Evolutionary conservation across 37 sponge, comb jelly and placozoan genomes (phyloP), one percentile per base, ranked within the genome.

Genomic region (Hexactinellida sp.): DNA sequence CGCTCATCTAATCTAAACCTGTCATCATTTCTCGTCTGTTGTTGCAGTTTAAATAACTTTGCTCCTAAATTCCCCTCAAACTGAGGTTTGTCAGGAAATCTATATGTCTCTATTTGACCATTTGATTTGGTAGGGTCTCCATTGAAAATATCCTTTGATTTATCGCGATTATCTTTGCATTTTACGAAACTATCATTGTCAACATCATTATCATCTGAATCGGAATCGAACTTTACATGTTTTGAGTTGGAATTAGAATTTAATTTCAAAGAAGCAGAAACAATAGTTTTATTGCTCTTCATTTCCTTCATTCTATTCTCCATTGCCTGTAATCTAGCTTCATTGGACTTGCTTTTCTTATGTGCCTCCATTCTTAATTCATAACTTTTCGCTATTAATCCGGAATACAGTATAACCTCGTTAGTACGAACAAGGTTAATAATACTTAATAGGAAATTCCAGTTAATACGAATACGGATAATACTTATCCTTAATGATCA

Each of bases 311-410:
- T 28, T 32, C 34, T 7, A 63, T 63, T 23, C 30, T 63, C 28
- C 76, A 63, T 63, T 32, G 76, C 76, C 34, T 63, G 76, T 28
- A 63, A 63, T 28, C 76, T 63, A 63, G 76, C 76, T n/a, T 63
- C 76, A 63, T 63, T 63, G 5, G 76, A 63, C 76, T 63, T 63
- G 1, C 76, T 63, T 28, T 63, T 63, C 30, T 23, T 63, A 25
- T 7, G 3, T 5, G 30, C 3, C 3, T 63, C 76, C 76, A 63
- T 63, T 47, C 13, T 16, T n/a, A n/a, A n/a, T n/a, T n/a, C n/a
- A n/a, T n/a, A n/a, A n/a, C n/a, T n/a, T n/a, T n/a, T n/a, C n/a
- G n/a, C n/a, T n/a, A n/a, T n/a, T n/a, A n/a, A n/a, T n/a, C n/a
- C n/a, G n/a, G n/a, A n/a, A n/a, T n/a, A n/a, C n/a, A n/a, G n/a